phyloP scores from a whole-genome alignment of 2,888 invertebrate species.

The Cryptocheilus praepositus region DNA sequence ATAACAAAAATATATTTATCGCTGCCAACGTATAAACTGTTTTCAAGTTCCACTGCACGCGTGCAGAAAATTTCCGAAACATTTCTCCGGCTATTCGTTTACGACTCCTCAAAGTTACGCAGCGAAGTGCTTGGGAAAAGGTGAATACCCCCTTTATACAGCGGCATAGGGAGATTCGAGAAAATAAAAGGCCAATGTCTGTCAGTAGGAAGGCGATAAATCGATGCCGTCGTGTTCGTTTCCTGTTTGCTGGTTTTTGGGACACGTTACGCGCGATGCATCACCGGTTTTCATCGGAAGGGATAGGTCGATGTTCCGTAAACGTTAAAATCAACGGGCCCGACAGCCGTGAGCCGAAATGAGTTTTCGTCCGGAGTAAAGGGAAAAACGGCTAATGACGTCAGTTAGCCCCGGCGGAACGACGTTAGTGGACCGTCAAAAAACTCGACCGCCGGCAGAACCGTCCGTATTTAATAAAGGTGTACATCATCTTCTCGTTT shows the following conservation, averaged over 20 bases:
- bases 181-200: no score
- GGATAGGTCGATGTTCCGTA: constrained; percentile 43
- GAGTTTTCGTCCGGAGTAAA: constrained; percentile 51
- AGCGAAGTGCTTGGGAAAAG: no score
- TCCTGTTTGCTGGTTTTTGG: constrained; percentile 26
- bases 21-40: no score
- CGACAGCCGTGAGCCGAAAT: constrained; percentile 52
- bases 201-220: no score
- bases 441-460: constrained; percentile 45
- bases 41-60: no score
- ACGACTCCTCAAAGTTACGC: no score
- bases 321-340: constrained; percentile 56
- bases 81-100: no score
- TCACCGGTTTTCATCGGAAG: constrained; percentile 41
- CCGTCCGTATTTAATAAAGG: constrained; percentile 58
- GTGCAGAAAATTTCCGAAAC: no score
- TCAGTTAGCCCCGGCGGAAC: constrained; percentile 51
- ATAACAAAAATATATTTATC: no score
- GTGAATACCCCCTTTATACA: no score
- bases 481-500: constrained; percentile 49
- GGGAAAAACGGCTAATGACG: constrained; percentile 60
- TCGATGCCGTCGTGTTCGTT: background rate
- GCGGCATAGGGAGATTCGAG: no score
- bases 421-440: constrained; percentile 51
- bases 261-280: constrained; percentile 40